These are phyloP conservation scores for Carposina sasakii DNA, from an alignment of 1,140 invertebrate species.

Conservation along the genomic window DNA sequence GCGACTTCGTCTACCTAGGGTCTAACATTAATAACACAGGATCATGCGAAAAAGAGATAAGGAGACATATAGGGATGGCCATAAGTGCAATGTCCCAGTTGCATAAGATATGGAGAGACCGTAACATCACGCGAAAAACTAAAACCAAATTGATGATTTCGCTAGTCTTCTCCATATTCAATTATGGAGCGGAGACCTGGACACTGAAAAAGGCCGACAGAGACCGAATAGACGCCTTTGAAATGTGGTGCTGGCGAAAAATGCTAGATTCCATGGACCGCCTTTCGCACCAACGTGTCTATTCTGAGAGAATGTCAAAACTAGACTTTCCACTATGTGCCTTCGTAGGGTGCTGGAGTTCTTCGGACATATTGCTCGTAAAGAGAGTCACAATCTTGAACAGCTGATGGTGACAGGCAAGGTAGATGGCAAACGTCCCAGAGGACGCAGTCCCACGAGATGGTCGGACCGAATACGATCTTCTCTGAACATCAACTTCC, in stretches of 20 bases:
- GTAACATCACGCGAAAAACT: not conserved
- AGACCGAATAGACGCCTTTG: not conserved
- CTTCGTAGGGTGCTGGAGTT: not conserved
- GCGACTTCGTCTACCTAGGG: conserved; percentile 2
- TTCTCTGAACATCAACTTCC: no score
- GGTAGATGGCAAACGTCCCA: not conserved
- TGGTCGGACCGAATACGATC: no score
- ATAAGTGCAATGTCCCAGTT: not conserved
- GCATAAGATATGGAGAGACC: not conserved
- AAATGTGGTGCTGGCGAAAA: conserved; percentile 5
- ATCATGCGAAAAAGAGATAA: not conserved
- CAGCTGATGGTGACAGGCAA: not conserved
- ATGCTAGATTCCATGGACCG: conserved; percentile 2
- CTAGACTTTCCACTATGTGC: not conserved
- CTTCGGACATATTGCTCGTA: not conserved
- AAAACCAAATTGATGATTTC: not conserved
- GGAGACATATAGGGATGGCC: not conserved
- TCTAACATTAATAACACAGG: conserved; percentile 1
- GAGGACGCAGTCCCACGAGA: not conserved
- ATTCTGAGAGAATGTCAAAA: not conserved
- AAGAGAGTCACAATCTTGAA: not conserved
- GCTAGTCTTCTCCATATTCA: conserved; percentile 6
- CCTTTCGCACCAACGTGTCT: not conserved
- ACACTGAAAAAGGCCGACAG: not conserved
- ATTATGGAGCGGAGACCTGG: conserved; percentile 3